Conservation (phyloP, 2,888 invertebrate genomes). For the Limnephilus lunatus region DNA sequence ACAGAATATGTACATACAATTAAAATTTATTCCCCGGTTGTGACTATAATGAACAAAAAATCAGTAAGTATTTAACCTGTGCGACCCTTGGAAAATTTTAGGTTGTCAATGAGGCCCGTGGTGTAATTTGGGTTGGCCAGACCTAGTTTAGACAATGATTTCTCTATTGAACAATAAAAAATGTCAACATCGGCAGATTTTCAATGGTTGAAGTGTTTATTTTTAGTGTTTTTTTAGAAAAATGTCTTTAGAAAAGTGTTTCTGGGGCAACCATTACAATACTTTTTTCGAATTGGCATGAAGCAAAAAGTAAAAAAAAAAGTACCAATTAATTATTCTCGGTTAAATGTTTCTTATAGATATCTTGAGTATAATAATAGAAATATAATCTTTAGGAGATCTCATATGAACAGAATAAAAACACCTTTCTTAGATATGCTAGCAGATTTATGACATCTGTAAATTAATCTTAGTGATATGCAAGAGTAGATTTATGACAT, state of each 20-base stretch:
- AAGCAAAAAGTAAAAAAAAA: not conserved
- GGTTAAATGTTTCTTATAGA: not conserved
- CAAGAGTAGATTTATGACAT: not conserved
- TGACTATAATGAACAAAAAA: too few relatives aligned
- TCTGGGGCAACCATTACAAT: too few relatives aligned
- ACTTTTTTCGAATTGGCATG: not conserved
- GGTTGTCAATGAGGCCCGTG: too few relatives aligned
- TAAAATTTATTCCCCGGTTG: too few relatives aligned
- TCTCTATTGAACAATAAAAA: not conserved
- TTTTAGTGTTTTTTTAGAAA: not conserved
- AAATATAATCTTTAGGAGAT: not conserved
- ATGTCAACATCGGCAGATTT: not conserved
- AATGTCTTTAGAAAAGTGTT: not conserved
- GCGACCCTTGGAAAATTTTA: too few relatives aligned
- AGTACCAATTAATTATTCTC: not conserved
- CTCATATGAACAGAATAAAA: not conserved
- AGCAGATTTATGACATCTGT: not conserved
- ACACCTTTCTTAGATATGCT: not conserved
- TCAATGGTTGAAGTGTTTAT: too few relatives aligned
- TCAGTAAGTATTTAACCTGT: too few relatives aligned
- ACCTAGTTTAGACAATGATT: not conserved
- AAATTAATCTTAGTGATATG: not conserved
- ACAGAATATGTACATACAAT: too few relatives aligned
- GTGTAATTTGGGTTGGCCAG: too few relatives aligned
- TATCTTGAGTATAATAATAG: not conserved